Evolutionary conservation across 2,113 vertebrate species (phyloP), one percentile per base, ranked within the genome.

Genomic region (Chelonoidis abingdonii): DNA sequence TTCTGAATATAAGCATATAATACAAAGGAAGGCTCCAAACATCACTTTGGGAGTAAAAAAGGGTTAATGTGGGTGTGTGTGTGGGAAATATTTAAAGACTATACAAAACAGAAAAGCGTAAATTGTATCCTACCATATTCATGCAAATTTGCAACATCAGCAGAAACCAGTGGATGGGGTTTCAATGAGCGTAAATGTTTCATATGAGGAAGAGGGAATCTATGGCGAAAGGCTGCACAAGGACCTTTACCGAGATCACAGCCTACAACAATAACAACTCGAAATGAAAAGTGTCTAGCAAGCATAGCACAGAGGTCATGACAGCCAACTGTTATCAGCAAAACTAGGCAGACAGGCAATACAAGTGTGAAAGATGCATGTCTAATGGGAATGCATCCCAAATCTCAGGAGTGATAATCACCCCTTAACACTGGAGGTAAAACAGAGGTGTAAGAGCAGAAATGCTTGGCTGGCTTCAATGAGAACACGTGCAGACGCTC

Each of bases 361-460:
- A 80, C 38, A 95, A 76, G 80, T 47, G 17, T 6, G 44, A 85
- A 80, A 88, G 84, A 84, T n/a, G 82, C 92, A 21, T 79, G 89
- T 84, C 25, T 10, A 59, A 41, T 62, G 41, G 59, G 84, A 92
- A 91, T 88, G 49, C 11, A 9, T 86, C 81, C 80, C 29, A 87
- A 62, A 79, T 29, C 1, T 11, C 88, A 72, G 38, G n/a, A 44
- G 65, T 76, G 41, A 76, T 47, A 44, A 76, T 76, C 21, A 76
- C 9, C 65, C 65, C 17, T 27, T 86, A 92, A 79, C 16, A 41
- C 13, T 80, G 90, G 65, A 93, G 88, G 44, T 29, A 54, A 44
- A 83, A 96, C 86, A n/a, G 89, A 91, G 95, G 84, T 93, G 92
- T 41, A 62, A 35, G 59, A 38, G 25, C 35, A 59, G 50, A 89